phyloP scores from a whole-genome alignment of 1,140 invertebrate genomes.

The Streblospio benedicti region DNA sequence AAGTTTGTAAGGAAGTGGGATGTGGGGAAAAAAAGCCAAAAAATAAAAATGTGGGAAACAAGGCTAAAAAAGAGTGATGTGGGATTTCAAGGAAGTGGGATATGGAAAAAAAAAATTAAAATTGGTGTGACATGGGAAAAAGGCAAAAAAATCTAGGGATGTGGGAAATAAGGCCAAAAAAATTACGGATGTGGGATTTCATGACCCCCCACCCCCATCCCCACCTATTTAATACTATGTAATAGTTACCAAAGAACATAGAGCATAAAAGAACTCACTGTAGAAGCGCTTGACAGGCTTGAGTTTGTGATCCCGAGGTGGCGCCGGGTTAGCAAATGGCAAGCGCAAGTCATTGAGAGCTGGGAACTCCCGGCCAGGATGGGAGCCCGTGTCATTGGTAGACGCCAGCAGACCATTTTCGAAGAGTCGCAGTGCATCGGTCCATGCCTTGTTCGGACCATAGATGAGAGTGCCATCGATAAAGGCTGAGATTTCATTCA shows the following conservation, averaged over 20 bases:
- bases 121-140: too few species aligned
- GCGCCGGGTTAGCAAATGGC: constrained; percentile 56
- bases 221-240: too few species aligned
- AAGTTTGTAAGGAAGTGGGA: too few species aligned
- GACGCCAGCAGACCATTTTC: constrained; percentile 46
- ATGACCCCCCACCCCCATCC: too few species aligned
- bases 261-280: constrained; percentile 47
- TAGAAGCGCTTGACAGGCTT: constrained; percentile 51
- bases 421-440: constrained; percentile 51
- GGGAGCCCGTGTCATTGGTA: constrained; percentile 27
- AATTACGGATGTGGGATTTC: too few species aligned
- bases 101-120: too few species aligned
- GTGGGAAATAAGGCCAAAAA: too few species aligned
- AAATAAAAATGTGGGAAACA: too few species aligned
- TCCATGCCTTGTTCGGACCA: constrained; percentile 54
- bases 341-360: constrained; percentile 49
- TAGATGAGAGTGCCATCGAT: constrained; percentile 57
- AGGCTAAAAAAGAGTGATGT: too few species aligned
- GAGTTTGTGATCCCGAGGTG: constrained; percentile 49
- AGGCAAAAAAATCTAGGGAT: too few species aligned
- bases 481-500: constrained; percentile 58
- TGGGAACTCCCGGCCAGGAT: constrained; percentile 44
- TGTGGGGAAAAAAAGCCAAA: too few species aligned
- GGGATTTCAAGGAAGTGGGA: too few species aligned
- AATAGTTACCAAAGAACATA: not conserved